A percentile compares a stretch with the other conserved stretches of the same genome.
Evolutionary conservation across 1,140 invertebrate genomes (phyloP).

Genomic region (Aphelinus atriplicis): DNA sequence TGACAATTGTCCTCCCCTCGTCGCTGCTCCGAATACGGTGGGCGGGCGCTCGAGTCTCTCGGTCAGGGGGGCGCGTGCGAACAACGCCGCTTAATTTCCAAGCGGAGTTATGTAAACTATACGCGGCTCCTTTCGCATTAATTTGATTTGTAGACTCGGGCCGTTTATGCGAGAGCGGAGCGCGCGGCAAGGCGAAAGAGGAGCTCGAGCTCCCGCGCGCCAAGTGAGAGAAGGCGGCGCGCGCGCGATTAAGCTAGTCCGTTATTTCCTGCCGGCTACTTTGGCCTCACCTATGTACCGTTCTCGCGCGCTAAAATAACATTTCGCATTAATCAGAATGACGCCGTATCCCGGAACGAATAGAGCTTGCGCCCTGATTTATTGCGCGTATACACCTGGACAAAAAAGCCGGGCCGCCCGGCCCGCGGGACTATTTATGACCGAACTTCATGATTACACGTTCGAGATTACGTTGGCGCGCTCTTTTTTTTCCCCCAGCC

Average conservation of each 20-base stretch:
- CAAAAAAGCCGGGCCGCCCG: too few relatives aligned
- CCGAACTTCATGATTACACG: too few relatives aligned
- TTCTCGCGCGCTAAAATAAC: not conserved
- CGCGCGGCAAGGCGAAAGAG: not conserved
- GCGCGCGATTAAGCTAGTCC: slow-evolving; percentile 7
- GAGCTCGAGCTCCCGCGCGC: not conserved
- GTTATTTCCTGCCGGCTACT: slow-evolving; percentile 11
- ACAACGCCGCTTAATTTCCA: slow-evolving; percentile 37
- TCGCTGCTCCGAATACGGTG: not conserved
- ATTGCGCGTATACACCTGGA: too few relatives aligned
- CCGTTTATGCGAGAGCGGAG: slow-evolving; percentile 17
- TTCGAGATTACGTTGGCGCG: too few relatives aligned
- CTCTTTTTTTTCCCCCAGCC: too few relatives aligned
- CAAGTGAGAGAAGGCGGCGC: not conserved
- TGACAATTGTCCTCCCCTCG: slow-evolving; percentile 20
- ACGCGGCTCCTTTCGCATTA: slow-evolving; percentile 39
- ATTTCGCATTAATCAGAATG: slow-evolving; percentile 14
- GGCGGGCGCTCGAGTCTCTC: slow-evolving; percentile 7
- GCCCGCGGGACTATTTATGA: too few relatives aligned
- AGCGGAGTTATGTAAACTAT: slow-evolving; percentile 38
- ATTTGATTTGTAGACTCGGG: slow-evolving; percentile 41
- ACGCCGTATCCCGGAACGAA: not conserved
- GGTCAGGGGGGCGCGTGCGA: slow-evolving; percentile 17
- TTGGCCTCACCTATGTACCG: too few relatives aligned
- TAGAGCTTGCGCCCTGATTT: too few relatives aligned